Percentiles rank a stretch among this genome's conserved stretches.
Evolutionary conservation across 2,888 invertebrate species (phyloP).

Genomic region (Eutolmus rufibarbis): DNA sequence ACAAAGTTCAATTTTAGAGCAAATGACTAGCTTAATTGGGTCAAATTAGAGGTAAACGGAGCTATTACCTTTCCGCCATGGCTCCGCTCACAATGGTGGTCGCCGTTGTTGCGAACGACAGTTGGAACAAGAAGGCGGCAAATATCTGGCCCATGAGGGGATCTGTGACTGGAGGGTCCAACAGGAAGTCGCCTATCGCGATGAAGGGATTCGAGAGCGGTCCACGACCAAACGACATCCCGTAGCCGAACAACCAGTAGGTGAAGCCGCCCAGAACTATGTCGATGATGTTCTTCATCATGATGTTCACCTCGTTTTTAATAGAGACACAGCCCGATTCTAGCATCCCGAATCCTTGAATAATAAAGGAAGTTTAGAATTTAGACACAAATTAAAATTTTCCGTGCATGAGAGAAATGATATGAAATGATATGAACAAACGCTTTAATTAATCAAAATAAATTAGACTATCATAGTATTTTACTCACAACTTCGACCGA

Average conservation of each 20-base stretch:
- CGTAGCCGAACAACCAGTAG: slow-evolving; percentile 95
- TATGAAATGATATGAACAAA: no score
- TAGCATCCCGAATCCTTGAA: slow-evolving; percentile 87
- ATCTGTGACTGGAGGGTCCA: slow-evolving; percentile 78
- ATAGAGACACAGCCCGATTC: slow-evolving; percentile 92
- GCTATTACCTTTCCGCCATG: slow-evolving; percentile 84
- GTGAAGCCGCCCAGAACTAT: slow-evolving; percentile 87
- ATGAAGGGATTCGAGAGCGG: slow-evolving; percentile 79
- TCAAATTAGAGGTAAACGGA: neutral
- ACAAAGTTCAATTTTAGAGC: neutral
- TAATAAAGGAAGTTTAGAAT: neutral
- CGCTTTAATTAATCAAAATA: no score
- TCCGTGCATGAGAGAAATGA: no score
- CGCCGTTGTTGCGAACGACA: slow-evolving; percentile 85
- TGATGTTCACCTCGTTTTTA: slow-evolving; percentile 95
- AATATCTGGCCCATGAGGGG: slow-evolving; percentile 84
- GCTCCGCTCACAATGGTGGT: slow-evolving; percentile 94
- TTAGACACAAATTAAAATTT: no score
- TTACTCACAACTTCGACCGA: no score
- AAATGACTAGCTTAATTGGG: slow-evolving; percentile 33
- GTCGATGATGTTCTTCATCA: slow-evolving; percentile 96
- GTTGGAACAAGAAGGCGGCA: slow-evolving; percentile 88
- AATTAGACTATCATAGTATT: no score
- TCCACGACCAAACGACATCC: slow-evolving; percentile 84
- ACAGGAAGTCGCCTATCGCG: slow-evolving; percentile 82